Conservation (phyloP, 1,140 invertebrate genomes). For the Apolygus lucorum region DNA sequence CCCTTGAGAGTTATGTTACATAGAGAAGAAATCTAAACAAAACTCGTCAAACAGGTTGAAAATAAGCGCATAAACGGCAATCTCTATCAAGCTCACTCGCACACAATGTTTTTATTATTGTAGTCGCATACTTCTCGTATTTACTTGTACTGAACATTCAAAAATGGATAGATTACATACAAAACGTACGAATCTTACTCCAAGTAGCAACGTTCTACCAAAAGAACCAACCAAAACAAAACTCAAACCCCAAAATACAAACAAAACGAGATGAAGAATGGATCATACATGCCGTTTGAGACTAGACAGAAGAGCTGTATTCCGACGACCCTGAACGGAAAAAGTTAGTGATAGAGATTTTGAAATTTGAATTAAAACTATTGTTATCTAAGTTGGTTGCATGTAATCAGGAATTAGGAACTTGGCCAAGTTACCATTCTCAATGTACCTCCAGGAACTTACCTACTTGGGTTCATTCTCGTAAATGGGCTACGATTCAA, state of each 20-base stretch:
- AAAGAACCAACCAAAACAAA: not conserved
- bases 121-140: not conserved
- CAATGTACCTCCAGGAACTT: not conserved
- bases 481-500: not conserved
- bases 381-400: not conserved
- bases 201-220: not conserved
- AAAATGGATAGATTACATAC: not conserved
- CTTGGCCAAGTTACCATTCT: not conserved
- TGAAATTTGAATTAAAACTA: not conserved
- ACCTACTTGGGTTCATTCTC: not conserved
- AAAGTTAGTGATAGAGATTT: not conserved
- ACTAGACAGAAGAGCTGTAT: not conserved
- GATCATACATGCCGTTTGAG: constrained; percentile 6
- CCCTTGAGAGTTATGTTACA: not conserved
- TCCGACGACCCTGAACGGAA: not conserved
- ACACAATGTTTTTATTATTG: not conserved
- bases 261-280: not conserved
- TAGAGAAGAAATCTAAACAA: not conserved
- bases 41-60: too few species aligned
- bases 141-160: not conserved
- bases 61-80: too few species aligned
- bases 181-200: not conserved
- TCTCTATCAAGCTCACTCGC: too few species aligned
- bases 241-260: not conserved
- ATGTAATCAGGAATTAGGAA: not conserved